A percentile compares a stretch with the other conserved stretches of the same genome.
Conservation (phyloP, 2,888 invertebrate genomes). For the Hetaerina titia region DNA sequence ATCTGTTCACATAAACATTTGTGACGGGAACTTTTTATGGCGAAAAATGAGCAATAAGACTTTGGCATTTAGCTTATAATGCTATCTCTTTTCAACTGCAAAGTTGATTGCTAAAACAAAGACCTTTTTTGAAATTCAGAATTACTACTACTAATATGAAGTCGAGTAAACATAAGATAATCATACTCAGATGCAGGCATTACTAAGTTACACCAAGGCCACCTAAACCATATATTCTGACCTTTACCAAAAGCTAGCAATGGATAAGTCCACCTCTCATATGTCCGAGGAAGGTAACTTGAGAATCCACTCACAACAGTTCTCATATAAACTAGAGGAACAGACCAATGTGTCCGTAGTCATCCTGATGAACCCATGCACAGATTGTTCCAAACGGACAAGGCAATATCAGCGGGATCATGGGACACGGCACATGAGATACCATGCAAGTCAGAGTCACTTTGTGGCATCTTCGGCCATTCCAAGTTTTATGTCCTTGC, state of each 20-base stretch:
- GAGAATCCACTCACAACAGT: neutral
- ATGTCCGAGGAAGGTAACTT: conserved; percentile 8
- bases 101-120: conserved; percentile 4
- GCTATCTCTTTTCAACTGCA: conserved; percentile 34
- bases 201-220: conserved; percentile 19
- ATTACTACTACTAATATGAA: conserved; percentile 24
- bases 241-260: conserved; percentile 18
- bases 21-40: neutral
- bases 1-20: neutral
- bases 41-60: conserved; percentile 60
- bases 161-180: conserved; percentile 29
- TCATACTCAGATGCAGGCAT: conserved; percentile 38
- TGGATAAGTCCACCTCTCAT: neutral
- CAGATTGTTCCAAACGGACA: neutral
- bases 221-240: neutral
- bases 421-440: neutral
- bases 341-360: neutral
- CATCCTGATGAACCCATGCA: neutral
- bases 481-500: neutral
- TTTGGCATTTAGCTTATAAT: conserved; percentile 61
- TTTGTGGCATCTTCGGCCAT: neutral
- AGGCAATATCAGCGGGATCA: neutral
- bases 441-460: neutral
- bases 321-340: neutral
- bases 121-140: conserved; percentile 1